Percentiles rank a stretch among this genome's conserved stretches.
phyloP scores from a whole-genome alignment of 2,888 invertebrate genomes.

The Onchidella celtica region DNA sequence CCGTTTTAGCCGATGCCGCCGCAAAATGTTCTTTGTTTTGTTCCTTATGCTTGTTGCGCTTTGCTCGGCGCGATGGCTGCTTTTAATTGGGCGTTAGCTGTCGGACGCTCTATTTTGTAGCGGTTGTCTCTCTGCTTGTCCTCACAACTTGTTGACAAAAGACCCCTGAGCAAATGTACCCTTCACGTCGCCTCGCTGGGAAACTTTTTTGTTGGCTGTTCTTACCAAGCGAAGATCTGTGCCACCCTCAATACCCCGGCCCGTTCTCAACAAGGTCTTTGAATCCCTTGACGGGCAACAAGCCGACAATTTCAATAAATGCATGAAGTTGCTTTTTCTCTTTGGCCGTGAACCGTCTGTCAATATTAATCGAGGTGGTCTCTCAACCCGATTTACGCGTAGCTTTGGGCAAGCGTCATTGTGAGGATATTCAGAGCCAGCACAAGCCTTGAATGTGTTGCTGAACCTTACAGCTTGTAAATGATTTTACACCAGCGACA shows the following conservation, averaged over 20 bases:
- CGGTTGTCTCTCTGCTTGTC: neutral
- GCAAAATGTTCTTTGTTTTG: neutral
- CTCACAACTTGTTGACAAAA: neutral
- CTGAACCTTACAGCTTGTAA: no score
- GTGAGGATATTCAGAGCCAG: no score
- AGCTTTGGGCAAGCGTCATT: neutral
- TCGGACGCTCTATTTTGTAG: neutral
- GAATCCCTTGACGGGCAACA: neutral
- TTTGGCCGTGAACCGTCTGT: neutral
- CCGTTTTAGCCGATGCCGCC: neutral
- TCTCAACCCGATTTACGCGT: neutral
- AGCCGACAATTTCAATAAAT: neutral
- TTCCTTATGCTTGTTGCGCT: neutral
- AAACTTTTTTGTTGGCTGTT: neutral
- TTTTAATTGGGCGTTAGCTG: neutral
- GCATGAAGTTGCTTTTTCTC: constrained; percentile 1
- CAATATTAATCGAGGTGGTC: constrained; percentile 18
- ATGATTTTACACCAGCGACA: no score
- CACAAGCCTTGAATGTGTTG: no score
- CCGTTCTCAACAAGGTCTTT: constrained; percentile 6
- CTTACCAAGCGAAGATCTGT: neutral
- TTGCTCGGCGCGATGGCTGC: neutral
- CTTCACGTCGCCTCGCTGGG: neutral
- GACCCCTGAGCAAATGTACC: neutral
- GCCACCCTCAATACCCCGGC: neutral